Percentiles rank a stretch among this genome's conserved stretches.
Evolutionary conservation across 2,888 invertebrate species (phyloP).

Genomic region (Drosophila buzzatii): DNA sequence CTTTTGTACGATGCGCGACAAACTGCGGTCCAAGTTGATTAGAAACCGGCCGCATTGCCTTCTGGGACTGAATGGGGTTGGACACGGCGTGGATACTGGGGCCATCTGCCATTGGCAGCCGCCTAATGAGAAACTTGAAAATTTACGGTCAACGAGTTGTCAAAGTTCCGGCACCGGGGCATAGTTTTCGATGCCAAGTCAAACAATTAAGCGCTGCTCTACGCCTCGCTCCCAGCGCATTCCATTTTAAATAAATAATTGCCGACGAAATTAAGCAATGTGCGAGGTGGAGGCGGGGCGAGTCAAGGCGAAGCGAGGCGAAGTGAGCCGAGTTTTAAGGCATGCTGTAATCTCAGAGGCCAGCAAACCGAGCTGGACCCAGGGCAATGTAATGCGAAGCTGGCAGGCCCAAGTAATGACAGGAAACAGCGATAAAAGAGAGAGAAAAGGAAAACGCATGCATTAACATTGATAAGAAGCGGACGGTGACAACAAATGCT

Average conservation of each 20-base stretch:
- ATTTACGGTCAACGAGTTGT: constrained; percentile 80
- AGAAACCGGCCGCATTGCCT: constrained; percentile 66
- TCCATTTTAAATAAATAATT: constrained; percentile 79
- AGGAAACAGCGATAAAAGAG: constrained; percentile 69
- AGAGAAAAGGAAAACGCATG: constrained; percentile 67
- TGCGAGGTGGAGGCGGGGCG: not conserved
- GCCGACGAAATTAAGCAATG: constrained; percentile 74
- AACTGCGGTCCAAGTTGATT: constrained; percentile 78
- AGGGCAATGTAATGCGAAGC: constrained; percentile 56
- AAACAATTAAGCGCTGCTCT: constrained; percentile 70
- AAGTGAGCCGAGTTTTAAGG: not conserved
- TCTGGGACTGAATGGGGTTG: constrained; percentile 34
- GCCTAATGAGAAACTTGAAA: constrained; percentile 79
- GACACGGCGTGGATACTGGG: not conserved
- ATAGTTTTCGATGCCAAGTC: constrained; percentile 76
- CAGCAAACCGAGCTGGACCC: constrained; percentile 1
- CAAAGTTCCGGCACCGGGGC: constrained; percentile 66
- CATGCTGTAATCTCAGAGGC: constrained; percentile 49
- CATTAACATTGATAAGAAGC: constrained; percentile 70
- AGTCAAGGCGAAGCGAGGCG: too few species aligned
- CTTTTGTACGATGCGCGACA: constrained; percentile 65
- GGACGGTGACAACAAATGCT: constrained; percentile 23
- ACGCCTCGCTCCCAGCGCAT: constrained; percentile 53
- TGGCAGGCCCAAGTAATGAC: constrained; percentile 66
- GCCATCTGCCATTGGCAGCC: constrained; percentile 25